Conservation (phyloP, 2,888 invertebrate genomes). For the Eledona agricola region DNA sequence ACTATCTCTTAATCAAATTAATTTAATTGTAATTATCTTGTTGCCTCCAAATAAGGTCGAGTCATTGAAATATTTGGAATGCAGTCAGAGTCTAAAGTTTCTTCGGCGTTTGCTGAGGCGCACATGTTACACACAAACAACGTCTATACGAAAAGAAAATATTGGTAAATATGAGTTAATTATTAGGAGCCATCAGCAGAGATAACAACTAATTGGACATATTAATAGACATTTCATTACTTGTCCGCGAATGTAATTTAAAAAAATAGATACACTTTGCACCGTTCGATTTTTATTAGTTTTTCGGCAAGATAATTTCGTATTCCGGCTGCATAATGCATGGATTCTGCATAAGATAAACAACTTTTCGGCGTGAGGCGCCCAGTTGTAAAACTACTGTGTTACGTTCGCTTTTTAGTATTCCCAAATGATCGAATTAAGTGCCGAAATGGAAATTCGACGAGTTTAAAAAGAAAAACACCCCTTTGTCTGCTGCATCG, state of each 20-base stretch:
- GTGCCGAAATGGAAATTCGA: slow-evolving; percentile 16
- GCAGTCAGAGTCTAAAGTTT: slow-evolving; percentile 34
- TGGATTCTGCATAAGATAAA: slow-evolving; percentile 32
- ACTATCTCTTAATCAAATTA: no score
- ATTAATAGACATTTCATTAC: no score
- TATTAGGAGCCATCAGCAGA: no score
- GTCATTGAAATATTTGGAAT: slow-evolving; percentile 36
- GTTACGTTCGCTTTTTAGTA: slow-evolving; percentile 29
- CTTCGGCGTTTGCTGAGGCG: slow-evolving; percentile 26
- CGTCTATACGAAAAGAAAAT: no score
- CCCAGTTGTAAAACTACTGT: slow-evolving; percentile 29
- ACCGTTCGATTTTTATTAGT: no score
- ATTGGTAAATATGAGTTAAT: no score
- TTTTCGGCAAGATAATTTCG: slow-evolving; percentile 25
- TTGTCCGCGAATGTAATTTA: no score
- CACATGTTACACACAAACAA: slow-evolving; percentile 27
- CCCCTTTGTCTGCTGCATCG: not conserved
- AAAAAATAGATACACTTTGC: no score
- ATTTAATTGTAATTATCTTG: slow-evolving; percentile 16
- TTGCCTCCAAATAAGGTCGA: slow-evolving; percentile 29
- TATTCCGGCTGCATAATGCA: slow-evolving; percentile 29
- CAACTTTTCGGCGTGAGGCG: slow-evolving; percentile 31
- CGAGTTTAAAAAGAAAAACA: slow-evolving; percentile 6
- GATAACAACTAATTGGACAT: no score
- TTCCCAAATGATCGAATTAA: slow-evolving; percentile 32